Evolutionary conservation across 2,888 invertebrate species (phyloP).

Genomic region (Lampropteryx suffumata): DNA sequence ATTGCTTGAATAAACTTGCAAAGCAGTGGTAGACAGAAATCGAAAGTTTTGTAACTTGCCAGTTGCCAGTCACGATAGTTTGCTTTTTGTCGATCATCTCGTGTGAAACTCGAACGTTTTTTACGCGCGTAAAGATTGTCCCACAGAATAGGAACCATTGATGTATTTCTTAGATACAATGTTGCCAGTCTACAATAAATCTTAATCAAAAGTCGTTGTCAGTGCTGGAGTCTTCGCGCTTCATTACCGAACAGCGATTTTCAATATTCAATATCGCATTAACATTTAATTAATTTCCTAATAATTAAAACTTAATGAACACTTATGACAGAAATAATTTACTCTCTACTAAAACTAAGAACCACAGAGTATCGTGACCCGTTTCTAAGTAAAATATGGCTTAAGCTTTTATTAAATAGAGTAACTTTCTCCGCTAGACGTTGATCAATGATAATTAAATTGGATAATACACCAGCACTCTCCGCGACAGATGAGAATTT

Average conservation of each 20-base stretch:
- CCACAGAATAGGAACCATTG: conserved; percentile 20
- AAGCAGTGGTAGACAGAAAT: conserved; percentile 60
- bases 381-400: conserved; percentile 22
- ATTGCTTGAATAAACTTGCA: conserved; percentile 42
- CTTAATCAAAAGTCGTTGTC: background rate
- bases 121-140: conserved; percentile 31
- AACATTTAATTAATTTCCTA: conserved; percentile 18
- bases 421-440: conserved; percentile 55
- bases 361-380: conserved; percentile 16
- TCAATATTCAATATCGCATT: conserved; percentile 11
- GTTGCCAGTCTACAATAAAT: conserved; percentile 20
- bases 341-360: background rate
- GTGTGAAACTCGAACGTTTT: conserved; percentile 58
- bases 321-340: conserved; percentile 15
- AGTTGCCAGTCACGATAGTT: conserved; percentile 53
- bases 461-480: conserved; percentile 49
- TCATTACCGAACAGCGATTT: conserved; percentile 13
- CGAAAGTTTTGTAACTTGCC: conserved; percentile 65
- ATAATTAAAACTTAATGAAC: conserved; percentile 13
- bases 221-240: conserved; percentile 4
- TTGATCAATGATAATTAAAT: conserved; percentile 58
- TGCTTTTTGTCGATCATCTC: conserved; percentile 66
- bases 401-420: conserved; percentile 24
- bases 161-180: conserved; percentile 23
- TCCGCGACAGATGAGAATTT: conserved; percentile 53